Evolutionary conservation across 2,888 invertebrate species (phyloP), one percentile per base, ranked within the genome.

Genomic region (Chymomyza amoena): DNA sequence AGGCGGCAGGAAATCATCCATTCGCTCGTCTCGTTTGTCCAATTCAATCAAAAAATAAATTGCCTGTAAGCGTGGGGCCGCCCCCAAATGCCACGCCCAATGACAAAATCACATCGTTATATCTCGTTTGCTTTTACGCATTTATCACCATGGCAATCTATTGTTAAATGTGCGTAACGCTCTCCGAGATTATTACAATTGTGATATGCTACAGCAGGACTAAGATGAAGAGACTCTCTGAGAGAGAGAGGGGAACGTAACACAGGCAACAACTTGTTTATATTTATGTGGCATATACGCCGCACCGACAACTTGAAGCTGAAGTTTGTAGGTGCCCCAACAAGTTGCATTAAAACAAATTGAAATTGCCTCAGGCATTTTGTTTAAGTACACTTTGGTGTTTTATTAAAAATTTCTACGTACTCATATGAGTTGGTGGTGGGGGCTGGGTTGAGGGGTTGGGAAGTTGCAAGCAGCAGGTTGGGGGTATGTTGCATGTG

Each of bases 341-440:
- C 39, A 45, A 45, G 39, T 57, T 57, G 57, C 57, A 57, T 57
- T 57, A 57, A 57, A 57, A 57, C 57, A 78, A 67, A 64, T 71
- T 72, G 50, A 64, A 73, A 66, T 70, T 64, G 79, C 76, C 71
- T 78, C 57, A 61, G 66, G 77, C 68, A 76, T 71, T 76, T 73
- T 62, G 63, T 70, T 66, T 61, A 78, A 78, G 77, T 79, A 77
- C 79, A 73, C 79, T 78, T 78, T 71, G 73, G 79, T 73, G 78
- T 76, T 78, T 65, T 76, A 78, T 76, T 68, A 73, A 78, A 76
- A 78, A 57, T 25, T 45, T 45, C 39, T 45, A 13, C 39, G 7
- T 13, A 10, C 39, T 3, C 39, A 45, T 45, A 45, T 45, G 39
- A 45, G 39, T 13, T 0, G 9, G 36, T 6, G 25, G 25, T 20